Evolutionary conservation across 2,888 invertebrate species (phyloP), one percentile per base, ranked within the genome.

Genomic region (Eristalis intricaria): DNA sequence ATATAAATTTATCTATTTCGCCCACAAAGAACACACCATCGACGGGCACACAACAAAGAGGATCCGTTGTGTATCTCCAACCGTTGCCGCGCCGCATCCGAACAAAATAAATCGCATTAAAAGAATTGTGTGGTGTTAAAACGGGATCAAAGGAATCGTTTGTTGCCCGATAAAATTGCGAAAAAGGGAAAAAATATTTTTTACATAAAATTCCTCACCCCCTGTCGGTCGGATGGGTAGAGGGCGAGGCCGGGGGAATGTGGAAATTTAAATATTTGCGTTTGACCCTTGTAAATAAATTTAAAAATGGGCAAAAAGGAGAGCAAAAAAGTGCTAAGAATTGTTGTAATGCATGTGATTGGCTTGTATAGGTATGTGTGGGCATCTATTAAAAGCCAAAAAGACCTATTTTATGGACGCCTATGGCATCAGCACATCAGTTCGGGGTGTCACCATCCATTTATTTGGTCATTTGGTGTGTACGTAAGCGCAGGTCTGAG

Each of bases 1-100:
- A 80, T 76, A 73, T 64, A 69, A 81, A 85, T 85, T 76, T 81
- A 85, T 85, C 77, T 85, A 77, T 85, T 76, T 73, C 60, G 23
- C 73, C 81, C 81, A 35, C 76, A 64, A 80, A 70, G 73, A 58
- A 50, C 50, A 19, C 50, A 19, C 50, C 50, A 50, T 50, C 50
- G 50, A 19, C 50, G 19, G 19, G 50, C 50, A n/a, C 50, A 19
- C n/a, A 50, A 50, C 50, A 50, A 50, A 50, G 19, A 19, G 50
- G 50, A 50, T 50, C 50, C 19, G 32, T 19, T 50, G 19, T 19
- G 50, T 50, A 50, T 50, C 50, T 11, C 63, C n/a, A 38, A 1
- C 40, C n/a, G 10, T 10, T 50, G 29, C 11, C 63, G 40, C 23
- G 4, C 40, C 35, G 32, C 29, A n/a, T 70, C 64, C 43, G 71